Base-by-base conservation (phyloP, 2,797 vertebrate species). In the Pelodytes ibericus region DNA sequence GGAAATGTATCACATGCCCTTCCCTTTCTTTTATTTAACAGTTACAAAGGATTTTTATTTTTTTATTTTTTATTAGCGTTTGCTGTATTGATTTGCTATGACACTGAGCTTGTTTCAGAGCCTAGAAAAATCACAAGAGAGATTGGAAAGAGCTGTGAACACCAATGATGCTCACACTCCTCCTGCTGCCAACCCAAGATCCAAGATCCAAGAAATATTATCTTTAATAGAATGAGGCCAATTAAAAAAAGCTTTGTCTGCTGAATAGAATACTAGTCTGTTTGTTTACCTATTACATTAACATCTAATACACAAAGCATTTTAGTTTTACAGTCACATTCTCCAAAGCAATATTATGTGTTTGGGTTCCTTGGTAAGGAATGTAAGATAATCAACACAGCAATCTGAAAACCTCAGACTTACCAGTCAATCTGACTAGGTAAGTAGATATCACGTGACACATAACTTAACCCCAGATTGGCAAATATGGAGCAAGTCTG, bases 21-120 rank as follows among this genome's bases (percentile, higher is more conserved):
- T 91, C 80, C 87, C 80, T 86, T 86, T 81, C 85, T 88, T 90
- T 86, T 86, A 91, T 91, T 90, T 87, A 91, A 90, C 86, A 84
- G 86, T 87, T 82, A 82, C 82, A 80, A 87, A 71, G 73, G 87
- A 87, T 91, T 82, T 31, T 92, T n/a, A n/a, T 83, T 87, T 89
- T 83, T n/a, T n/a, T n/a, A 87, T 82, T 51, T 92, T 83, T 87
- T 89, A 84, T 81, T 91, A 91, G 88, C 83, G 75, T 87, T 85
- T 88, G 79, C 83, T 86, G 75, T 83, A 84, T 82, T 82, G 81
- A 72, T 86, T 80, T 81, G 71, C 75, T 83, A 86, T 62, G 81
- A 75, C 49, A 86, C 63, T 62, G 76, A 71, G 71, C 81, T 69
- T 78, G 80, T 71, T 44, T 70, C 78, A 84, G 6, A 74, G 79